A percentile compares a stretch with the other conserved stretches of the same genome.
Conservation (phyloP, 2,888 invertebrate genomes). For the Xylota sylvarum region DNA sequence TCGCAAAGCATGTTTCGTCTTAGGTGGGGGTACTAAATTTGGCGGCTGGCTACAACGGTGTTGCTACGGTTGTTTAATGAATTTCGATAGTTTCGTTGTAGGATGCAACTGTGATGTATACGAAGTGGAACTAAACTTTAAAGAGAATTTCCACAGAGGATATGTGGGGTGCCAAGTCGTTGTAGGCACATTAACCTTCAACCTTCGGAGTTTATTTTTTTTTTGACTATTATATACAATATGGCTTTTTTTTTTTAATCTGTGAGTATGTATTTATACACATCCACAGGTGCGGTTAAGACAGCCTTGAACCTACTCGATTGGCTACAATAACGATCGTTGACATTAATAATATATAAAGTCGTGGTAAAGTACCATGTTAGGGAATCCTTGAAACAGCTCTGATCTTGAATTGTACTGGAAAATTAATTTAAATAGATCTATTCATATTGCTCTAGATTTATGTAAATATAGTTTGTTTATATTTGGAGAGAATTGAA, state of each 20-base stretch:
- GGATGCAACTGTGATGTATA: not conserved
- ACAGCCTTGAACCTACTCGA: conserved; percentile 60
- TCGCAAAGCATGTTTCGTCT: not conserved
- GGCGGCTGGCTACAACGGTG: not conserved
- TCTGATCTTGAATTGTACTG: not conserved
- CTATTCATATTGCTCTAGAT: too few relatives aligned
- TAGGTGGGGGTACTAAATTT: conserved; percentile 27
- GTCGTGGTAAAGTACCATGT: conserved; percentile 7
- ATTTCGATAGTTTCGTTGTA: not conserved
- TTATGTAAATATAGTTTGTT: too few relatives aligned
- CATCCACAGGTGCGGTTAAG: conserved; percentile 42
- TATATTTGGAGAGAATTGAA: too few relatives aligned
- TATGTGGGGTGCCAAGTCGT: conserved; percentile 35
- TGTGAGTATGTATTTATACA: not conserved
- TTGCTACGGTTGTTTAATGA: conserved; percentile 7
- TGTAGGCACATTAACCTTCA: conserved; percentile 37
- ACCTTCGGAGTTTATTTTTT: conserved; percentile 36
- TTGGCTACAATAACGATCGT: conserved; percentile 29
- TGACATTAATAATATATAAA: conserved; percentile 48
- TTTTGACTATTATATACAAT: not conserved
- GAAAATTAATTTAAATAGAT: too few relatives aligned
- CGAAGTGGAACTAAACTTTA: not conserved
- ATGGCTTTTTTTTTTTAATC: not conserved
- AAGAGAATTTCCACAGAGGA: conserved; percentile 13
- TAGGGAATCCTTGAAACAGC: not conserved